A percentile compares a stretch with the other conserved stretches of the same genome.
phyloP scores from a whole-genome alignment of 2,797 vertebrate genomes.

The Sphenopsis melanotis region DNA sequence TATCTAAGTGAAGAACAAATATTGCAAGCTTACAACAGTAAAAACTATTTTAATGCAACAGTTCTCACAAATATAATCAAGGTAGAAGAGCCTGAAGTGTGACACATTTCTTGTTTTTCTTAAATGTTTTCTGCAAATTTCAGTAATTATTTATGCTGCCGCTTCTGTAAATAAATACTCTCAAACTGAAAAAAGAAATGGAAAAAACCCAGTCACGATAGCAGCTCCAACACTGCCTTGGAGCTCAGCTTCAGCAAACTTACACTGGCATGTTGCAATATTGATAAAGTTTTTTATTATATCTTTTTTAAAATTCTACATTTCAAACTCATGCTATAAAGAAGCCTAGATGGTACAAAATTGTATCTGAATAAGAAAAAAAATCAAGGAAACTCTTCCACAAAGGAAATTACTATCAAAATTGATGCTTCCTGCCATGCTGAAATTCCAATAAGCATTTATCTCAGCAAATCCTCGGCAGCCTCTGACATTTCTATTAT shows the following conservation, averaged over 20 bases:
- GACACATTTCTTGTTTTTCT: background rate
- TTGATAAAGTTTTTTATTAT: background rate
- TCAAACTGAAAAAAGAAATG: background rate
- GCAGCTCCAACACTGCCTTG: background rate
- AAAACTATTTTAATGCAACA: background rate
- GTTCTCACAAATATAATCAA: background rate
- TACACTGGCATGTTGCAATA: background rate
- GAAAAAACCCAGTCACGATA: background rate
- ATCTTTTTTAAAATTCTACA: background rate
- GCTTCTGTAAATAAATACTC: background rate
- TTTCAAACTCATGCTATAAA: background rate
- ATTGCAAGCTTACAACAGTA: background rate
- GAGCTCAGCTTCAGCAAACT: background rate
- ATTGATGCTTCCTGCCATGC: slow-evolving; percentile 23
- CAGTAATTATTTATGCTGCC: background rate
- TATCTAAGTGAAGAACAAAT: background rate
- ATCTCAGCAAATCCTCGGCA: slow-evolving; percentile 19
- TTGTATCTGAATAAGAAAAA: background rate
- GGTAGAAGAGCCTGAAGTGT: background rate
- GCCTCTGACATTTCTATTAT: slow-evolving; percentile 53
- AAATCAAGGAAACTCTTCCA: background rate
- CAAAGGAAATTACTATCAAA: slow-evolving; percentile 38
- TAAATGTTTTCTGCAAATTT: background rate
- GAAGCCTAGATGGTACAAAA: background rate
- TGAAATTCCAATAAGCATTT: slow-evolving; percentile 46